These are phyloP conservation scores for Apogon hyalosoma DNA, from an alignment of 2,797 vertebrate species.

Conservation along the genomic window DNA sequence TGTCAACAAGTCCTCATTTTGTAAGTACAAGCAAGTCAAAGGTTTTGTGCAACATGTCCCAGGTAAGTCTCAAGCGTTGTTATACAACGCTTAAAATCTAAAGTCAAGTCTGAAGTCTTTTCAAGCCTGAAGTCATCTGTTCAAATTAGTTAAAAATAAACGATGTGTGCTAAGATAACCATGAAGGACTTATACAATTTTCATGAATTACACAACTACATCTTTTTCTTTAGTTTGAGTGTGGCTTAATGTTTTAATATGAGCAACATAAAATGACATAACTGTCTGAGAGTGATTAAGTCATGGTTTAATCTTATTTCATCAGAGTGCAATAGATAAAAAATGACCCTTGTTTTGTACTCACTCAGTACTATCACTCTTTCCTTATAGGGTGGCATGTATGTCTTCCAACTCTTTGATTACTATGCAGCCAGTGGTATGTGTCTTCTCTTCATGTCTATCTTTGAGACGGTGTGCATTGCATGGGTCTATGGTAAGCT, in stretches of 20 bases:
- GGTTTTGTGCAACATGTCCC: slow-evolving; percentile 42
- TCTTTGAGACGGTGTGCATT: slow-evolving; percentile 93
- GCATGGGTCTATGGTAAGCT: slow-evolving; percentile 94
- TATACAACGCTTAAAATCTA: slow-evolving; percentile 15
- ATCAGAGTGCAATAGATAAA: background rate
- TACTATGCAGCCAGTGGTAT: slow-evolving; percentile 96
- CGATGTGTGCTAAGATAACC: background rate
- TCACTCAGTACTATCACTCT: slow-evolving; percentile 4
- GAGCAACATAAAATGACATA: no score
- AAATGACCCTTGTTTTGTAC: background rate
- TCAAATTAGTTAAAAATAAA: background rate
- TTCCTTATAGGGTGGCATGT: slow-evolving; percentile 90
- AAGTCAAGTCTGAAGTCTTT: slow-evolving; percentile 3
- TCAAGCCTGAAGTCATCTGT: background rate
- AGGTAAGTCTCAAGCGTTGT: slow-evolving; percentile 37
- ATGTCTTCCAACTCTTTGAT: slow-evolving; percentile 95
- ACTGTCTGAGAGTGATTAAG: background rate
- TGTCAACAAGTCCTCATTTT: slow-evolving; percentile 67
- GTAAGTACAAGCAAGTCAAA: slow-evolving; percentile 53
- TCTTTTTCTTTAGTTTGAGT: background rate
- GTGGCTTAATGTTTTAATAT: background rate
- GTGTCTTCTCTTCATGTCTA: slow-evolving; percentile 94
- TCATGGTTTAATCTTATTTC: background rate
- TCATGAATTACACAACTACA: no score
- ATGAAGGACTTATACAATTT: background rate